phyloP scores from a whole-genome alignment of 2,113 vertebrate species.

The Nyctibius bracteatus region DNA sequence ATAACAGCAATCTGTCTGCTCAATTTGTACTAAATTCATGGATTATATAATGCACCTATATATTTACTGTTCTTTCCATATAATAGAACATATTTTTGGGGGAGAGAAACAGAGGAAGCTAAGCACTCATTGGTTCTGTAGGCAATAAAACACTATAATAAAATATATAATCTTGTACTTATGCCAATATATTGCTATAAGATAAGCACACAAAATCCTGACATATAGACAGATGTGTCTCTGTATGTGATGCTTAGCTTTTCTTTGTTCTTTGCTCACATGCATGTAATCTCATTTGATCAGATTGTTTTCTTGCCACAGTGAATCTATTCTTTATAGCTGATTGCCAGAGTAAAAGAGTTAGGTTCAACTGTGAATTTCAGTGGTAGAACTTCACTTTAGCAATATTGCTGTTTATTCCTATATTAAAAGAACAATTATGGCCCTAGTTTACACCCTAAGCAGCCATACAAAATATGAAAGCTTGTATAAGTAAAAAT shows the following conservation, averaged over 20 bases:
- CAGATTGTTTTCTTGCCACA: background rate
- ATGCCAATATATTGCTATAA: background rate
- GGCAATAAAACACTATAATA: background rate
- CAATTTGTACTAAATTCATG: slow-evolving; percentile 28
- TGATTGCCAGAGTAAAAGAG: background rate
- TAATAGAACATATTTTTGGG: background rate
- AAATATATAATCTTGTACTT: background rate
- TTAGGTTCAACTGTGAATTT: background rate
- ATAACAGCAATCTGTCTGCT: slow-evolving; percentile 15
- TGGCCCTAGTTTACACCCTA: background rate
- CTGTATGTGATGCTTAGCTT: background rate
- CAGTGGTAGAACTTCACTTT: background rate
- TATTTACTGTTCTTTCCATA: slow-evolving; percentile 25
- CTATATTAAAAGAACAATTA: background rate
- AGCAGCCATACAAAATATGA: background rate
- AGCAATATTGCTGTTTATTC: background rate
- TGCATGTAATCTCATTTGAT: background rate
- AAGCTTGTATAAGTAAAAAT: background rate
- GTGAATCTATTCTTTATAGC: background rate
- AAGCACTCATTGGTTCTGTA: background rate
- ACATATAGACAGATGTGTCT: background rate
- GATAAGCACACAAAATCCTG: background rate
- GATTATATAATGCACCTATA: slow-evolving; percentile 6
- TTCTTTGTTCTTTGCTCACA: background rate
- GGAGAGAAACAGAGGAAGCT: background rate